phyloP scores from a whole-genome alignment of 2,888 invertebrate genomes.

The Chirona hameri region DNA sequence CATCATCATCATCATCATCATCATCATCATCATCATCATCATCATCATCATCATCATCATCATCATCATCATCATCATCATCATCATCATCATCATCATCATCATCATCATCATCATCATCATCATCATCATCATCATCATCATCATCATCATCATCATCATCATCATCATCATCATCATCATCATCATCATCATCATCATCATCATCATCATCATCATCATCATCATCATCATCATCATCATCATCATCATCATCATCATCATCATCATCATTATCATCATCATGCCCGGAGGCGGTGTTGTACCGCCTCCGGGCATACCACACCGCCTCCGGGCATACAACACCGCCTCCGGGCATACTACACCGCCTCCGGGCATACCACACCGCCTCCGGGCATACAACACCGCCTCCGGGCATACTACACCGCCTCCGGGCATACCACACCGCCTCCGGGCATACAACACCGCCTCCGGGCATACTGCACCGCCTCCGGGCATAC shows the following conservation, averaged over 20 bases:
- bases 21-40: neutral
- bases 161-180: conserved; percentile 22
- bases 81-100: neutral
- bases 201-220: conserved; percentile 22
- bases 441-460: too few species aligned
- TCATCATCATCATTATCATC: conserved; percentile 24
- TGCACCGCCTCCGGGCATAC: too few species aligned
- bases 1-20: neutral
- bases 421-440: too few species aligned
- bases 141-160: conserved; percentile 22
- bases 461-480: too few species aligned
- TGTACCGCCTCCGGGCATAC: too few species aligned
- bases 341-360: too few species aligned
- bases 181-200: conserved; percentile 22
- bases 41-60: neutral
- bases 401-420: too few species aligned
- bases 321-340: too few species aligned
- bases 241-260: conserved; percentile 24
- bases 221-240: conserved; percentile 22
- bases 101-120: neutral
- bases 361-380: too few species aligned
- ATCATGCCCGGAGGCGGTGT: neutral
- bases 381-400: neutral
- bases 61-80: neutral
- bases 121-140: conserved; percentile 22